These are phyloP conservation scores for Pocota personata DNA, from an alignment of 2,888 invertebrate species.

Conservation along the genomic window DNA sequence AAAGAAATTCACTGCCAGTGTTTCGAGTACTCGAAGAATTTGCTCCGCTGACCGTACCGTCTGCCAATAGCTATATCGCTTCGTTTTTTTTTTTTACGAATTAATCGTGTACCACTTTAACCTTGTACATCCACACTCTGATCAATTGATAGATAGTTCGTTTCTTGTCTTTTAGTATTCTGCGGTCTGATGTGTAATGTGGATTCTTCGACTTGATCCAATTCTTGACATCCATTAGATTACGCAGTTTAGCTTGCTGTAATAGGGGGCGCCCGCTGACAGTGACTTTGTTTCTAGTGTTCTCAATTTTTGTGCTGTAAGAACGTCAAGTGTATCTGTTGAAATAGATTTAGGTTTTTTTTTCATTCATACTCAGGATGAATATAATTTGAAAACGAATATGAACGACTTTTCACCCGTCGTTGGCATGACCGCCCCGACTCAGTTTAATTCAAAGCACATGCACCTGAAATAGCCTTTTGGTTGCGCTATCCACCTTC, in stretches of 20 bases:
- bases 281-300: conserved; percentile 43
- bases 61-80: conserved; percentile 51
- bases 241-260: background rate
- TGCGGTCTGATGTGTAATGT: conserved; percentile 27
- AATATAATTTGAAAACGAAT: background rate
- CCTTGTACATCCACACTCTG: conserved; percentile 49
- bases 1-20: conserved; percentile 16
- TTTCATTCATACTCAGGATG: background rate
- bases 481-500: conserved; percentile 20
- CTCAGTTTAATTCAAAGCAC: conserved; percentile 43
- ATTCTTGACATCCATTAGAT: conserved; percentile 41
- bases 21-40: conserved; percentile 40
- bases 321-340: conserved; percentile 26
- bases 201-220: conserved; percentile 38
- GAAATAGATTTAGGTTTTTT: background rate
- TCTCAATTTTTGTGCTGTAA: conserved; percentile 2
- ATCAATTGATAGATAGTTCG: conserved; percentile 38
- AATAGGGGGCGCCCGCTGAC: conserved; percentile 9
- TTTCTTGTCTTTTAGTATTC: background rate
- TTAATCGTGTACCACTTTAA: conserved; percentile 30
- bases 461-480: conserved; percentile 22
- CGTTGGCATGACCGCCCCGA: background rate
- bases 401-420: background rate
- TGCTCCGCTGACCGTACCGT: background rate
- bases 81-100: conserved; percentile 30